phyloP scores from a whole-genome alignment of 2,113 vertebrate genomes.

The Upupa epops region DNA sequence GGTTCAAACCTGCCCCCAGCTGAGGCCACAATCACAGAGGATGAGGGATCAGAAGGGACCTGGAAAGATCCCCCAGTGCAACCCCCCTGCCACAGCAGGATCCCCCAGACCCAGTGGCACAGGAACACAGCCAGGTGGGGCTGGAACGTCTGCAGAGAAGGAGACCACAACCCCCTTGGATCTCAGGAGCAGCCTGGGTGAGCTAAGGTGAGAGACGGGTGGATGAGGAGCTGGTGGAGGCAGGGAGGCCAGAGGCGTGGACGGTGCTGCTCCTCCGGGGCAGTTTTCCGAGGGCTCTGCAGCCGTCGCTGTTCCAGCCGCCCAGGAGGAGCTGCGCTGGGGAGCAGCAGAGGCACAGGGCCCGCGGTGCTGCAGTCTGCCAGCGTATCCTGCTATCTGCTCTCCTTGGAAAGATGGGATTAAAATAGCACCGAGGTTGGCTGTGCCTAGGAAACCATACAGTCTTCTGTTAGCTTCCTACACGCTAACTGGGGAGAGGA shows the following conservation, averaged over 20 bases:
- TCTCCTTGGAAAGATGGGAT: conserved; percentile 52
- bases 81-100: too few species aligned
- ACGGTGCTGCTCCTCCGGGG: not conserved
- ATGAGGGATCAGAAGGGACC: too few species aligned
- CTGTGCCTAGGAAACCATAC: conserved; percentile 41
- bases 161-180: not conserved
- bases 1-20: too few species aligned
- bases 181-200: not conserved
- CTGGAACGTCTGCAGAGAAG: too few species aligned
- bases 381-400: not conserved
- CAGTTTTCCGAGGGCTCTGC: not conserved
- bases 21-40: too few species aligned
- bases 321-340: not conserved
- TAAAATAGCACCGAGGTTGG: conserved; percentile 53
- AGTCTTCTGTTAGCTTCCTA: conserved; percentile 50
- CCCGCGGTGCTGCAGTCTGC: not conserved
- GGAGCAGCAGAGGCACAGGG: not conserved
- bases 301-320: not conserved
- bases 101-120: too few species aligned
- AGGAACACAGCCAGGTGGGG: too few species aligned
- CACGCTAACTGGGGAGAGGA: conserved; percentile 22
- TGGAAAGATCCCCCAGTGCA: too few species aligned
- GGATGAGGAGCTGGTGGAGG: not conserved
- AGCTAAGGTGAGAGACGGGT: not conserved
- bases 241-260: not conserved